A percentile compares a stretch with the other conserved stretches of the same genome.
These are phyloP conservation scores for Portunus trituberculatus DNA, from an alignment of 1,140 invertebrate species.

Conservation along the genomic window DNA sequence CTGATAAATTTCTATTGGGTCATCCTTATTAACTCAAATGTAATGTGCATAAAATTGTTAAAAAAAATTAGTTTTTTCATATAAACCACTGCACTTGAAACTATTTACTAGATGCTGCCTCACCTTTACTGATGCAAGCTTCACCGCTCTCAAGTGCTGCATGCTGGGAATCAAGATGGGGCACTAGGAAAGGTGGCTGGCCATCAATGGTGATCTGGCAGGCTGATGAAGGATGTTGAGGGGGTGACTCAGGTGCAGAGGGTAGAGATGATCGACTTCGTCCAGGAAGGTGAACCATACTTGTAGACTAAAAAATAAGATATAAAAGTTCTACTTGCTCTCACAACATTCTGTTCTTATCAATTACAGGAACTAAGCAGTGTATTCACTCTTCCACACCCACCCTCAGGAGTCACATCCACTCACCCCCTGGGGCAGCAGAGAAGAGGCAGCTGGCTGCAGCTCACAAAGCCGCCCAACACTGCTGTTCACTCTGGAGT, in stretches of 20 bases:
- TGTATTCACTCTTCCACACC: neutral
- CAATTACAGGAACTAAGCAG: neutral
- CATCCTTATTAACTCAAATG: too few relatives aligned
- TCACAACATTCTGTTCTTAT: too few relatives aligned
- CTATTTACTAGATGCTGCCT: too few relatives aligned
- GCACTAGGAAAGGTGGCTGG: constrained; percentile 63
- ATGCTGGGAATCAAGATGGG: constrained; percentile 45
- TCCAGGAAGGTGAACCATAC: neutral
- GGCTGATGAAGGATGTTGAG: constrained; percentile 49
- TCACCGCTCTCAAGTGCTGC: constrained; percentile 40
- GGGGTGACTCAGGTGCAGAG: neutral
- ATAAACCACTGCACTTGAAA: too few relatives aligned
- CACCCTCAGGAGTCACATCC: neutral
- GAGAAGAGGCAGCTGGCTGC: neutral
- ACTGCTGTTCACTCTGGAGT: neutral
- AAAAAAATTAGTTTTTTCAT: too few relatives aligned
- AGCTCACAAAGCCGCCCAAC: neutral
- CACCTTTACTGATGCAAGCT: constrained; percentile 53
- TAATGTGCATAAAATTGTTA: too few relatives aligned
- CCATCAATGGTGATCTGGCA: constrained; percentile 68
- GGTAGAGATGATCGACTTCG: neutral
- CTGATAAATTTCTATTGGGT: too few relatives aligned
- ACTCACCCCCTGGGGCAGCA: neutral
- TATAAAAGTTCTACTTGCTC: neutral
- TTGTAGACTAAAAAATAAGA: constrained; percentile 36